Base-by-base conservation (phyloP, 2,888 invertebrate species). In the Sarcophaga subvicina region DNA sequence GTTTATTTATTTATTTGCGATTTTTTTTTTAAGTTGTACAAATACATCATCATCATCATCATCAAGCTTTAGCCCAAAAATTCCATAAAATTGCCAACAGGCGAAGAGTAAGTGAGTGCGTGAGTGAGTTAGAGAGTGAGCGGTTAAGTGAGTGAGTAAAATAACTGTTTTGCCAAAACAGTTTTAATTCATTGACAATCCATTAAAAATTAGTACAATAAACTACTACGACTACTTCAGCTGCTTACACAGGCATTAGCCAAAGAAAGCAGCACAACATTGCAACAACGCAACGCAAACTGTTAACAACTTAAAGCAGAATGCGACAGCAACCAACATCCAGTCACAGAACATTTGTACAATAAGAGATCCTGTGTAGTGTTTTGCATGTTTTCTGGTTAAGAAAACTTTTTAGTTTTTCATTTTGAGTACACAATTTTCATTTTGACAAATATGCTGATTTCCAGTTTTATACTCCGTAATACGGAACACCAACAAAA, bases 151-250 rank as follows among this genome's bases (percentile, higher is more conserved):
- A 37, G 37, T 37, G 4, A 20, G 64, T 66, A 72, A 49, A 83
- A 17, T 37, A 71, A 78, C 25, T 72, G 67, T 83, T 83, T 37
- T 83, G 66, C 78, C 49, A 83, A 37, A 37, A 79, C 69, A 69
- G 63, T 73, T 73, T 83, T 78, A 73, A 79, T 69, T 67, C 78
- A 83, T 75, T 83, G 73, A 83, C 78, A 83, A 83, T 69, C 83
- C 73, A 79, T 79, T 73, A 83, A 79, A 83, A 79, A 73, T 83
- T 59, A 54, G 78, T 69, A 79, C 54, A 69, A 54, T 59, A n/a
- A 25, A 71, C 12, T 22, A 6, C 2, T 6, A 47, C 49, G 67
- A 64, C 20, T 37, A 49, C 20, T 10, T 2, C 10, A 37, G 60
- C 63, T 10, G 75, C 63, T 62, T 62, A 63, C 14, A 62, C 27